Conservation (phyloP, 2,888 invertebrate species). For the Cephus pulcher region DNA sequence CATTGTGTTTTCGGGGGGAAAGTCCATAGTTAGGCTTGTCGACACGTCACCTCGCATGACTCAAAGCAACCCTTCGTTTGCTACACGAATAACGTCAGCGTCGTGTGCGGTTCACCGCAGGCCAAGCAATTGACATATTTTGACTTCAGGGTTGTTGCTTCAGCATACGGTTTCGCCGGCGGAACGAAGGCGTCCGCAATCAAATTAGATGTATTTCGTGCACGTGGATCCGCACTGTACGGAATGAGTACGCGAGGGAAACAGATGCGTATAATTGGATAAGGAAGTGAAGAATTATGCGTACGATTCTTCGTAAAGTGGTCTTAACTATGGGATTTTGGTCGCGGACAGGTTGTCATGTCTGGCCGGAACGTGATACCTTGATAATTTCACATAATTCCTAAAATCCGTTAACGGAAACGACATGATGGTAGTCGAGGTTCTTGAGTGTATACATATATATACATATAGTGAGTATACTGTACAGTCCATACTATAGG, state of each 20-base stretch:
- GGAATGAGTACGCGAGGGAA: slow-evolving; percentile 9
- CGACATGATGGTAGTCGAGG: slow-evolving; percentile 1
- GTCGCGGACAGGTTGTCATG: slow-evolving; percentile 8
- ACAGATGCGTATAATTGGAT: slow-evolving; percentile 47
- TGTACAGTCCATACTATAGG: neutral
- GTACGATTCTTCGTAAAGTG: neutral
- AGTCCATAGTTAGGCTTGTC: slow-evolving; percentile 44
- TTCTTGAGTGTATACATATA: neutral
- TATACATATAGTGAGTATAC: neutral
- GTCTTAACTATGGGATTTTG: neutral
- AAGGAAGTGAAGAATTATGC: slow-evolving; percentile 46
- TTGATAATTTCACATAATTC: slow-evolving; percentile 23
- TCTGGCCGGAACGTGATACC: slow-evolving; percentile 13
- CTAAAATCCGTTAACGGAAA: slow-evolving; percentile 16
- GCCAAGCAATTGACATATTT: slow-evolving; percentile 60
- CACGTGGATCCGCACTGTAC: neutral
- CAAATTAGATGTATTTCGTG: slow-evolving; percentile 23
- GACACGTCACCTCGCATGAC: slow-evolving; percentile 63
- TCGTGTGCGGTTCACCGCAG: slow-evolving; percentile 56
- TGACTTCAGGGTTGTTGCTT: slow-evolving; percentile 43
- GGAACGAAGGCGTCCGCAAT: slow-evolving; percentile 16
- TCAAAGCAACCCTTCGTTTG: slow-evolving; percentile 40
- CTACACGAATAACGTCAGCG: slow-evolving; percentile 21
- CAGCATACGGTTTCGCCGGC: slow-evolving; percentile 33
- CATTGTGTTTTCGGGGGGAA: neutral